Base-by-base conservation (phyloP, 2,888 invertebrate species). In the Drosophila prolongata region DNA sequence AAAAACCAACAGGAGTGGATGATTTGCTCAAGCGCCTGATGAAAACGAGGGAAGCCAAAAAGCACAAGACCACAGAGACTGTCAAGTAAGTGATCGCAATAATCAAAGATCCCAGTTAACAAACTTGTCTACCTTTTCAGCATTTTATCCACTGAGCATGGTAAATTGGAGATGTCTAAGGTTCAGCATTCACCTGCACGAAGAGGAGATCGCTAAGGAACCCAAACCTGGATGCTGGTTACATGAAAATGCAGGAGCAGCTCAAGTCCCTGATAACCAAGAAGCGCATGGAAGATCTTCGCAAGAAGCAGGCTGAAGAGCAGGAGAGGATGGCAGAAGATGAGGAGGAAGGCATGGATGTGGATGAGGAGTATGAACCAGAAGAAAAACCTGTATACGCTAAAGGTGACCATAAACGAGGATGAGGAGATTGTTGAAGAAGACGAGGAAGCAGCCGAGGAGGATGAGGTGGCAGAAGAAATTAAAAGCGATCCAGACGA, bases 11-110 rank as follows among this genome's bases (percentile, higher is more conserved):
- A 47, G 96, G 95, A 10, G 93, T 97, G 8, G 94, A 94, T 72
- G 92, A 94, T 61, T 93, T 97, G 37, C 94, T 96, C 90, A 94
- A 96, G 78, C 93, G 96, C 74, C 96, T 96, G 89, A 92, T 95
- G 40, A 94, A 95, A 87, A 96, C 97, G 80, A 93, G 95, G 0
- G 93, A 93, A 44, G 94, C 93, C 66, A 94, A 94, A 35, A 94
- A 90, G 83, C 92, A 74, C 92, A 94, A 90, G 91, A 94, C 83
- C 93, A 94, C 87, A 92, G 94, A 76, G 93, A 95, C 89, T 91
- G 94, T 87, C 6, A 88, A 81, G 91, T 91, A 56, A 76, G 77
- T 69, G 2, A 19, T 13, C 11, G 2, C 1, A 1, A 8, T 8
- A 9, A 4, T 1, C 3, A 3, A 10, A 0, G 1, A 3, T 1